Evolutionary conservation across 2,888 invertebrate genomes (phyloP).

Genomic region (Leucozona laternaria): DNA sequence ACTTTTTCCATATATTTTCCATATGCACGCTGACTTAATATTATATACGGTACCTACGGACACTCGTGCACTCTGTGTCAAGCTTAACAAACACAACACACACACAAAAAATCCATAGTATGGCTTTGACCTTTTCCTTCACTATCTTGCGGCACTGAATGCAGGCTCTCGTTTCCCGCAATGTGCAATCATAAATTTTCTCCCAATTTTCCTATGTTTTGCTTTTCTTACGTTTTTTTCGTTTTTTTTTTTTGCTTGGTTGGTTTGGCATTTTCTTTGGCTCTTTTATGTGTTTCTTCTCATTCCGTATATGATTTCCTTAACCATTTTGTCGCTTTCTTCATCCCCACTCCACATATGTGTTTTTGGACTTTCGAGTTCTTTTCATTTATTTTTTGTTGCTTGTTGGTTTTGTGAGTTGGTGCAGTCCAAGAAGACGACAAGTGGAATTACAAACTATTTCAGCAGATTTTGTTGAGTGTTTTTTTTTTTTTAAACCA

Average conservation of each 20-base stretch:
- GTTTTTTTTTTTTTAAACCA: not conserved
- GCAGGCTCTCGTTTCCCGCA: conserved; percentile 77
- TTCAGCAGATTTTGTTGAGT: conserved; percentile 31
- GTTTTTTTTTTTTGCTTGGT: conserved; percentile 16
- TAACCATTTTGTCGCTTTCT: conserved; percentile 38
- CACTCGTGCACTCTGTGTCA: conserved; percentile 13
- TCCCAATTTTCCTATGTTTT: conserved; percentile 69
- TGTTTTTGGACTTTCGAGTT: conserved; percentile 31
- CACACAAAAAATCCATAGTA: conserved; percentile 55
- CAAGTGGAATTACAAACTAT: conserved; percentile 27
- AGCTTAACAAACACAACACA: conserved; percentile 38
- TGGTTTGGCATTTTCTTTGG: conserved; percentile 46
- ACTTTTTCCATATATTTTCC: conserved; percentile 20
- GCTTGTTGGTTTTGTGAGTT: not conserved
- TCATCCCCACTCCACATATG: conserved; percentile 35
- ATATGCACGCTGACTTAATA: conserved; percentile 23
- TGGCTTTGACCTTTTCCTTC: conserved; percentile 75
- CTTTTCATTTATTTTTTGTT: not conserved
- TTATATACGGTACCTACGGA: conserved; percentile 1
- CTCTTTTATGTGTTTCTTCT: conserved; percentile 27
- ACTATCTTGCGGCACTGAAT: conserved; percentile 77
- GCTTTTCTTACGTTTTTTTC: conserved; percentile 48
- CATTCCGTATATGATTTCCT: conserved; percentile 42
- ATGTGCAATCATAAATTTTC: conserved; percentile 76
- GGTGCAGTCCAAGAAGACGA: conserved; percentile 29